Evolutionary conservation across 1,140 invertebrate species (phyloP).

Genomic region (Stegodyphus dumicola): DNA sequence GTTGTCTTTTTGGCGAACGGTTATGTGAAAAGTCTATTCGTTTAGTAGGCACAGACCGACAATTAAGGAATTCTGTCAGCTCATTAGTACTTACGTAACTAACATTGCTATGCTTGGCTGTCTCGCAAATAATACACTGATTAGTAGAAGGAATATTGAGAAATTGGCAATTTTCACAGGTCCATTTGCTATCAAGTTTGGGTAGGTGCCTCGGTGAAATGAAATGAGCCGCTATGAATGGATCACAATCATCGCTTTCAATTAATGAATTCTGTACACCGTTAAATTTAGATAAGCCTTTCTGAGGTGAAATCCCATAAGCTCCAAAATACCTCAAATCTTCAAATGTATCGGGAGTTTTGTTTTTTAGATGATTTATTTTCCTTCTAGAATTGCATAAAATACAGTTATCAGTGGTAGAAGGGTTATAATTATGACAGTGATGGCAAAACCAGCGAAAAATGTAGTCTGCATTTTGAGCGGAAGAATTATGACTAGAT

Average conservation of each 20-base stretch:
- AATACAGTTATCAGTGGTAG: constrained; percentile 39
- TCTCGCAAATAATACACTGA: constrained; percentile 64
- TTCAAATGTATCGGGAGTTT: constrained; percentile 37
- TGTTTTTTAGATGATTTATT: constrained; percentile 3
- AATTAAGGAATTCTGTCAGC: constrained; percentile 45
- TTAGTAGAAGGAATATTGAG: constrained; percentile 64
- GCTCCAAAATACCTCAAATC: constrained; percentile 39
- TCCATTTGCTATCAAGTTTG: constrained; percentile 64
- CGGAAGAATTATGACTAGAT: constrained; percentile 41
- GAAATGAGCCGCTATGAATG: constrained; percentile 41
- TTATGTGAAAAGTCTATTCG: constrained; percentile 60
- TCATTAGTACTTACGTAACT: constrained; percentile 57
- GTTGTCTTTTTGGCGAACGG: constrained; percentile 71
- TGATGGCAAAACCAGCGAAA: constrained; percentile 60
- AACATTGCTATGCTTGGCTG: constrained; percentile 58
- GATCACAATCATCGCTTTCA: constrained; percentile 30
- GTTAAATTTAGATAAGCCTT: constrained; percentile 42
- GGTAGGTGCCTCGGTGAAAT: constrained; percentile 60
- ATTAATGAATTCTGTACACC: constrained; percentile 25
- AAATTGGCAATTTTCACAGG: constrained; percentile 65
- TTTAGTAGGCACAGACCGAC: constrained; percentile 44
- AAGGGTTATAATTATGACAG: constrained; percentile 56
- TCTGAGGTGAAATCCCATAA: constrained; percentile 46
- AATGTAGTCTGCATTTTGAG: constrained; percentile 23
- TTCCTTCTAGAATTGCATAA: constrained; percentile 38